phyloP scores from a whole-genome alignment of 2,797 vertebrate species.

The Coregonus ussuriensis region DNA sequence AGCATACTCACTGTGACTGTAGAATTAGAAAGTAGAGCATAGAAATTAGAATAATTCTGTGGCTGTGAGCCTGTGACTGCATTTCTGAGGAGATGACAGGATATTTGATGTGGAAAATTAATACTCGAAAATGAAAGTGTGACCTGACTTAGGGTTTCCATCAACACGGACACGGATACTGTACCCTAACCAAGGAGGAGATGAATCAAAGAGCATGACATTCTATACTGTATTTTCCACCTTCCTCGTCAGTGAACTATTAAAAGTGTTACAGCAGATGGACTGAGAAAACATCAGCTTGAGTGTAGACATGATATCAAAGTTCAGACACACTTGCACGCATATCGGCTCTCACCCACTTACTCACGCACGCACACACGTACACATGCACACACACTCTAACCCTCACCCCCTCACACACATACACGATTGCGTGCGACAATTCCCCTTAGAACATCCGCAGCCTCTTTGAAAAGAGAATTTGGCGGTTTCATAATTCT shows the following conservation, averaged over 20 bases:
- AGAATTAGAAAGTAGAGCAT: not conserved
- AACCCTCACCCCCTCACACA: constrained; percentile 1
- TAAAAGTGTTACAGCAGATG: constrained; percentile 57
- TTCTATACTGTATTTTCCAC: constrained; percentile 40
- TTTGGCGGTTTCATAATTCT: constrained; percentile 29
- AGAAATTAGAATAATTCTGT: not conserved
- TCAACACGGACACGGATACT: not conserved
- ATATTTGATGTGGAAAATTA: not conserved
- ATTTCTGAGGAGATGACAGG: not conserved
- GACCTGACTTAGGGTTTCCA: not conserved
- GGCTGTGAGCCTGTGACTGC: not conserved
- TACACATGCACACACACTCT: not conserved
- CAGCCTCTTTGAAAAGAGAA: constrained; percentile 43
- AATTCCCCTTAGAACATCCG: constrained; percentile 32
- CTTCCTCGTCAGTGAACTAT: constrained; percentile 44
- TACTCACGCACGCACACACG: not conserved
- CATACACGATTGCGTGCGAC: constrained; percentile 28
- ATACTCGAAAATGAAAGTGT: not conserved
- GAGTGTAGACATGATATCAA: not conserved
- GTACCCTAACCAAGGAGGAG: not conserved
- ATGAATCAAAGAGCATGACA: constrained; percentile 31
- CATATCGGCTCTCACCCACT: not conserved
- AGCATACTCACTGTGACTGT: not conserved
- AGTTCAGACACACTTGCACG: not conserved
- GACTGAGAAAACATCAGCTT: constrained; percentile 49